Conservation (phyloP, 2,113 vertebrate species). For the Hippolais icterina region DNA sequence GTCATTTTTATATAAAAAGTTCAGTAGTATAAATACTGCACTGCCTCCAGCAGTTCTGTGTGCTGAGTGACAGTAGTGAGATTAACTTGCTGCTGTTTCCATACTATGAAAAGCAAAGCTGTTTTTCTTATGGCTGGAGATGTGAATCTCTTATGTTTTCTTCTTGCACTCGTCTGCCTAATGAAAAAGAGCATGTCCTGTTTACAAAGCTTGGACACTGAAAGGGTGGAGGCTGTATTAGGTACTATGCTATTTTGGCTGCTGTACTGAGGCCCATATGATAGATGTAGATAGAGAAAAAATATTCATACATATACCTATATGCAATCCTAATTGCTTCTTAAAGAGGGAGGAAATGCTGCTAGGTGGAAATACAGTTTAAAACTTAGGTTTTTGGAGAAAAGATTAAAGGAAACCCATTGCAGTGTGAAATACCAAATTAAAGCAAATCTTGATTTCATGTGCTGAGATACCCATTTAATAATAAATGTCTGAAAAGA, state of each 20-base stretch:
- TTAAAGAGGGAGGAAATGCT: not conserved
- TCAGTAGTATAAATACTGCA: not conserved
- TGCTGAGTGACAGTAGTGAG: not conserved
- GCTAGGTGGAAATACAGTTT: not conserved
- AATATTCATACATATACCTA: not conserved
- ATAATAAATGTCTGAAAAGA: not conserved
- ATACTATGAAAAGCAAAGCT: not conserved
- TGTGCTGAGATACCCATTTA: not conserved
- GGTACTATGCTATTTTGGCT: not conserved
- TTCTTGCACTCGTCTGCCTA: not conserved
- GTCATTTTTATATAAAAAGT: not conserved
- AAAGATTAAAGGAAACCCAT: not conserved
- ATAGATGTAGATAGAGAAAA: not conserved
- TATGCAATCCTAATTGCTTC: not conserved
- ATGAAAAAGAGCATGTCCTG: not conserved
- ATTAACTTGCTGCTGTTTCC: not conserved
- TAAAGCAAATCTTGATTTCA: not conserved
- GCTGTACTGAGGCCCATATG: not conserved
- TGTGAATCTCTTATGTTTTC: not conserved
- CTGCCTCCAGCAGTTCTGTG: not conserved
- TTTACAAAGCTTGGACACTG: not conserved
- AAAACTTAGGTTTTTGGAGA: not conserved
- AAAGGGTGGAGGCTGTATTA: not conserved
- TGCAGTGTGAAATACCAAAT: not conserved
- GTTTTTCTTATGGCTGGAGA: not conserved